Conservation (phyloP, 2,113 vertebrate species). For the Phalacrocorax carbo region DNA sequence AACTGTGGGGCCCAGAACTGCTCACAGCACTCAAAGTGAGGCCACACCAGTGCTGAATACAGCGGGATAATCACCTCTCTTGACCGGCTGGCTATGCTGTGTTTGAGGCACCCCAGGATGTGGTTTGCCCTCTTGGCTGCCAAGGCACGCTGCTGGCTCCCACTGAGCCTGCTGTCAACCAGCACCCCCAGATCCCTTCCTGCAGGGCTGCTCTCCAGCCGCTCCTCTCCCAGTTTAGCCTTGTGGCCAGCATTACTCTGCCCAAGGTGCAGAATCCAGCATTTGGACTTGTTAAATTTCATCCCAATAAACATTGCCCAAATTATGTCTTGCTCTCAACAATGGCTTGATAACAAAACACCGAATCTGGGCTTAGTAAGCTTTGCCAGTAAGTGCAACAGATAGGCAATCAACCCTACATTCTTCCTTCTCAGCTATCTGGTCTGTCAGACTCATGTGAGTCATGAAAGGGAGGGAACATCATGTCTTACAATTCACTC, state of each 20-base stretch:
- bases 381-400: not conserved
- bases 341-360: not conserved
- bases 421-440: not conserved
- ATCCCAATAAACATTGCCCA: not conserved
- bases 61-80: not conserved
- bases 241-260: fast-evolving
- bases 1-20: no score
- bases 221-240: not conserved
- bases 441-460: not conserved
- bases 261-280: not conserved
- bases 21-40: no score
- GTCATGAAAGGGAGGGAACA: not conserved
- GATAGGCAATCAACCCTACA: not conserved
- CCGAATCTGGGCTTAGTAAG: not conserved
- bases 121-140: not conserved
- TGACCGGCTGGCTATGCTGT: fast-evolving
- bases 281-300: not conserved
- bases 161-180: fast-evolving
- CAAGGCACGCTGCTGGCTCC: not conserved
- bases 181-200: not conserved
- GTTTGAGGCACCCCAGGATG: not conserved
- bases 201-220: not conserved
- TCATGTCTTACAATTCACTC: not conserved
- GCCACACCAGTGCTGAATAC: fast-evolving
- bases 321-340: not conserved